These are phyloP conservation scores for Hirudo medicinalis DNA, from an alignment of 1,140 invertebrate species.

Conservation along the genomic window DNA sequence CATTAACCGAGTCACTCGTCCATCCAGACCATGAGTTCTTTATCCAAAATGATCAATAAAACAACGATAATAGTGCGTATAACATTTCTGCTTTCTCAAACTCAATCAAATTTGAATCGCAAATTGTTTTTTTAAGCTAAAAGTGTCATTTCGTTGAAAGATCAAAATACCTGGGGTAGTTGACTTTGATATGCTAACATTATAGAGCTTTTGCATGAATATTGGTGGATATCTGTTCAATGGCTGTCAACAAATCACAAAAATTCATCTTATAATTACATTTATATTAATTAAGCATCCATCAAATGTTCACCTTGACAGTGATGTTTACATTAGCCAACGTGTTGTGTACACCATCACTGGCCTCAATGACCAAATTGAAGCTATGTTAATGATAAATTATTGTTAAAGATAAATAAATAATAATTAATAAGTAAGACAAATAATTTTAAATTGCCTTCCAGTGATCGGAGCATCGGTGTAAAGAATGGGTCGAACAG, in stretches of 20 bases:
- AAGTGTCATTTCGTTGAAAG: too few species aligned
- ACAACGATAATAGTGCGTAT: too few species aligned
- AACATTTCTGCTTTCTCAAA: too few species aligned
- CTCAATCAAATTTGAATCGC: too few species aligned
- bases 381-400: background rate
- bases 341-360: background rate
- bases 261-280: background rate
- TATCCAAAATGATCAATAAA: too few species aligned
- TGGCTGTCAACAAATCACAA: background rate
- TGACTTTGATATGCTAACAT: background rate
- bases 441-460: slow-evolving; percentile 6
- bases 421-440: background rate
- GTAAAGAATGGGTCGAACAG: background rate
- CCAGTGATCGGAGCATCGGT: background rate
- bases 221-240: slow-evolving; percentile 7
- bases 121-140: too few species aligned
- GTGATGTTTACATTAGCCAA: background rate
- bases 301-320: background rate
- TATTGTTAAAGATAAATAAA: too few species aligned
- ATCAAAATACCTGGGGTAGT: background rate
- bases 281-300: background rate
- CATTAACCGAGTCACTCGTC: too few species aligned
- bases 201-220: background rate
- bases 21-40: too few species aligned
- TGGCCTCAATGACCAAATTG: background rate